Evolutionary conservation across 2,113 vertebrate genomes (phyloP).

Genomic region (Onychostoma macrolepis): DNA sequence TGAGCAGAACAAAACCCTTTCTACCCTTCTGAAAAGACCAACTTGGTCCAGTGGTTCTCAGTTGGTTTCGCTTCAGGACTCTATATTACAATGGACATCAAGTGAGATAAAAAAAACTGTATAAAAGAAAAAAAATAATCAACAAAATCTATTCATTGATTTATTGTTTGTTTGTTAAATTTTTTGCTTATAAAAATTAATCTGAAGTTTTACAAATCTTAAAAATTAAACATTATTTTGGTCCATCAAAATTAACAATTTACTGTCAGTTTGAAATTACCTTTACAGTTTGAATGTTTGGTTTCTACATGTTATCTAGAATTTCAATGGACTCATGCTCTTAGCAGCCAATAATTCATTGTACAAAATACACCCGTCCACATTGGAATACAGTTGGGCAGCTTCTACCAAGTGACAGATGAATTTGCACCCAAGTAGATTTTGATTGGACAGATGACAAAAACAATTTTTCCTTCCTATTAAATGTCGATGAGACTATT

Average conservation of each 20-base stretch:
- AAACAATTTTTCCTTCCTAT: too few relatives aligned
- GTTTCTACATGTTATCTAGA: neutral
- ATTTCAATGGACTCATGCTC: neutral
- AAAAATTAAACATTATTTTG: neutral
- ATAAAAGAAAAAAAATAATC: neutral
- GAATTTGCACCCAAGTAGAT: neutral
- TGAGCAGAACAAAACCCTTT: constrained; percentile 26
- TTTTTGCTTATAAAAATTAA: neutral
- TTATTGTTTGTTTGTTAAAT: neutral
- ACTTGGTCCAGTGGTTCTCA: constrained; percentile 16
- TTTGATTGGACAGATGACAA: neutral
- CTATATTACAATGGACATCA: neutral
- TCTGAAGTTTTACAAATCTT: neutral
- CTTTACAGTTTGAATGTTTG: neutral
- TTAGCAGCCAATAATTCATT: neutral
- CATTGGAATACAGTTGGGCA: neutral
- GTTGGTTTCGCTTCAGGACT: neutral
- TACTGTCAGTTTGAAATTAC: neutral
- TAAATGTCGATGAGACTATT: neutral
- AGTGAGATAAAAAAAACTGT: neutral
- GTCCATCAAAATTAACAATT: neutral
- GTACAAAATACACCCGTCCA: neutral
- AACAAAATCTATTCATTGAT: neutral
- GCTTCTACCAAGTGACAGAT: neutral
- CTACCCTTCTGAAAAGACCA: constrained; percentile 34